These are phyloP conservation scores for Polyergus mexicanus DNA, from an alignment of 1,140 invertebrate species.

Conservation along the genomic window DNA sequence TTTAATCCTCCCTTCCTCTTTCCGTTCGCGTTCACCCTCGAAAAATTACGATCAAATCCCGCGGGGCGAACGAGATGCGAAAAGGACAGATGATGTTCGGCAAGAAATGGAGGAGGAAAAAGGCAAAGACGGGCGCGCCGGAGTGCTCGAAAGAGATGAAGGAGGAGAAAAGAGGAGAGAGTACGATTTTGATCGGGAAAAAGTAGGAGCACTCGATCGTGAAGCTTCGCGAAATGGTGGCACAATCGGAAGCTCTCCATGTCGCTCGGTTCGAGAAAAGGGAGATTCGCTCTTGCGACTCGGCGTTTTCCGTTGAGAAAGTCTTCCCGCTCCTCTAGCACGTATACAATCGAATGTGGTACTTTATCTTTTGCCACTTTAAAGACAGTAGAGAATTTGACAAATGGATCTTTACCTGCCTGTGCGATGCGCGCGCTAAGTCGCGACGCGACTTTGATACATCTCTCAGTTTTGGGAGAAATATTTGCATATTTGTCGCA, in stretches of 20 bases:
- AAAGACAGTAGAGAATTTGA: slow-evolving; percentile 36
- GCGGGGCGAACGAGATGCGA: slow-evolving; percentile 35
- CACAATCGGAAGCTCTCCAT: slow-evolving; percentile 78
- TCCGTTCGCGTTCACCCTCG: neutral
- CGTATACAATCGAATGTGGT: slow-evolving; percentile 42
- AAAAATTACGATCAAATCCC: slow-evolving; percentile 45
- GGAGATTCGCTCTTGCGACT: slow-evolving; percentile 26
- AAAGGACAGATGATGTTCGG: slow-evolving; percentile 36
- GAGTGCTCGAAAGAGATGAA: slow-evolving; percentile 31
- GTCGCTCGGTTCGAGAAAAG: slow-evolving; percentile 54
- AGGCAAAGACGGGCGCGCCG: slow-evolving; percentile 55
- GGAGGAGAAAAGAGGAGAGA: slow-evolving; percentile 57
- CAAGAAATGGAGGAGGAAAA: slow-evolving; percentile 57
- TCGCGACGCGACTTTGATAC: slow-evolving; percentile 20
- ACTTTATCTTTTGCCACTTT: slow-evolving; percentile 56
- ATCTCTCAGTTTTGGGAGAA: neutral
- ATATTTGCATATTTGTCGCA: slow-evolving; percentile 34
- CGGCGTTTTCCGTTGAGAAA: slow-evolving; percentile 33
- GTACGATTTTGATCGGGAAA: slow-evolving; percentile 76
- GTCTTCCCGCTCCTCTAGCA: slow-evolving; percentile 1
- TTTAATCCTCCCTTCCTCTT: slow-evolving; percentile 28
- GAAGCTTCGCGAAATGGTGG: slow-evolving; percentile 71
- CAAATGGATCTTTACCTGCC: slow-evolving; percentile 31
- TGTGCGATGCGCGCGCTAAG: neutral
- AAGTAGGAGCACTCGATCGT: slow-evolving; percentile 77